phyloP scores from a whole-genome alignment of 1,140 invertebrate species.

The Cecropterus lyciades region DNA sequence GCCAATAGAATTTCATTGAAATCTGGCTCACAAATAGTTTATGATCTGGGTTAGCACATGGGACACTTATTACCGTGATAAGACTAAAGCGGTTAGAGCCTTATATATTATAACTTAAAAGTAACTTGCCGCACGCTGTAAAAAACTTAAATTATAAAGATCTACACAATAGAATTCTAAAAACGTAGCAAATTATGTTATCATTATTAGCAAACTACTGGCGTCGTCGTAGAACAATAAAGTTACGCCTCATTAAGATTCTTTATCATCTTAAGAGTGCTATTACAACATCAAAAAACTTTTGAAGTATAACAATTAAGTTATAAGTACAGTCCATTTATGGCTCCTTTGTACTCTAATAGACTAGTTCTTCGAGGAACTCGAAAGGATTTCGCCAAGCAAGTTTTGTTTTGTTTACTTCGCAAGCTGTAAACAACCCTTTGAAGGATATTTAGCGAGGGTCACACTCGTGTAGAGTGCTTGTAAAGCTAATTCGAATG shows the following conservation, averaged over 20 bases:
- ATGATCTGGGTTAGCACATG: too few relatives aligned
- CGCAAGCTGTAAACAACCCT: conserved; percentile 40
- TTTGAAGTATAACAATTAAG: not conserved
- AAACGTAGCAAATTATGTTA: too few relatives aligned
- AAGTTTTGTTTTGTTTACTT: conserved; percentile 46
- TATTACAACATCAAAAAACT: conserved; percentile 7
- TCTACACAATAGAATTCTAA: too few relatives aligned
- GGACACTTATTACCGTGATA: too few relatives aligned
- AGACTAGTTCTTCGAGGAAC: conserved; percentile 30
- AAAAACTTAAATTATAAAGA: too few relatives aligned
- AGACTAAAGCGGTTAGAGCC: too few relatives aligned
- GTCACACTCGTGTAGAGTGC: conserved; percentile 18
- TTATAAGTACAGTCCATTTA: conserved; percentile 17
- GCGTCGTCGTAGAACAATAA: conserved; percentile 12
- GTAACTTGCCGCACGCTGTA: too few relatives aligned
- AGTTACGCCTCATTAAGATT: not conserved
- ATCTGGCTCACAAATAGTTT: too few relatives aligned
- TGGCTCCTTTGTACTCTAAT: conserved; percentile 22
- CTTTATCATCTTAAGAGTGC: conserved; percentile 15
- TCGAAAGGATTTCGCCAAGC: conserved; percentile 37
- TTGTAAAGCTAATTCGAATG: conserved; percentile 18
- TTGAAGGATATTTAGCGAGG: conserved; percentile 33
- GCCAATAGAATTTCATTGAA: too few relatives aligned
- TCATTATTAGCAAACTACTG: too few relatives aligned
- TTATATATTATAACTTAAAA: too few relatives aligned